These are phyloP conservation scores for Drosophila sproati DNA, from an alignment of 1,140 invertebrate genomes.

Conservation along the genomic window DNA sequence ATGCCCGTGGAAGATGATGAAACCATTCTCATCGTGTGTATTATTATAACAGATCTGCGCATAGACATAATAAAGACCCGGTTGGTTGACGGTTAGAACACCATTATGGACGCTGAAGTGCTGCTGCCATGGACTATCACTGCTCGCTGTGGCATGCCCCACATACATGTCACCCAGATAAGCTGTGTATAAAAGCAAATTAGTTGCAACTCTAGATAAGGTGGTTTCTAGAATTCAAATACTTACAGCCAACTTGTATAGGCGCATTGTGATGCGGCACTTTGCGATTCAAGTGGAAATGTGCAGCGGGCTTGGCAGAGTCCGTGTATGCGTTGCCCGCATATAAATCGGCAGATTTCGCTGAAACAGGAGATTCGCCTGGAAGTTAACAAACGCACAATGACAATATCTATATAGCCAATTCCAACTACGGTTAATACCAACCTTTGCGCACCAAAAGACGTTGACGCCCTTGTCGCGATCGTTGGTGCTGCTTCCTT, in stretches of 20 bases:
- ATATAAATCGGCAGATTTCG: conserved; percentile 55
- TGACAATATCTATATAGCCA: conserved; percentile 41
- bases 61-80: conserved; percentile 88
- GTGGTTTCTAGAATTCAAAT: background rate
- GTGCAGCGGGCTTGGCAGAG: conserved; percentile 54
- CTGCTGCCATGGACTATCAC: conserved; percentile 46
- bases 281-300: conserved; percentile 70
- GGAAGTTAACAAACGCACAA: conserved; percentile 60
- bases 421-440: conserved; percentile 28
- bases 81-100: conserved; percentile 86
- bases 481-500: conserved; percentile 23
- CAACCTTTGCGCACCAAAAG: conserved; percentile 65
- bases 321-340: background rate
- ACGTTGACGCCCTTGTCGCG: conserved; percentile 39
- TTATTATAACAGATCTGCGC: conserved; percentile 89
- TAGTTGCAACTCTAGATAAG: background rate
- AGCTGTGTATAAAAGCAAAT: conserved; percentile 29
- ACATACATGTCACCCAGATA: conserved; percentile 75
- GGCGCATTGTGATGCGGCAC: conserved; percentile 46
- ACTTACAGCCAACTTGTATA: conserved; percentile 51
- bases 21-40: conserved; percentile 88
- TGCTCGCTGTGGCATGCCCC: conserved; percentile 56
- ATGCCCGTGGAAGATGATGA: conserved; percentile 86
- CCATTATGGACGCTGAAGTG: conserved; percentile 81
- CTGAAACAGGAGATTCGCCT: conserved; percentile 83